Evolutionary conservation across 2,888 invertebrate species (phyloP).

Genomic region (Dicycla oo): DNA sequence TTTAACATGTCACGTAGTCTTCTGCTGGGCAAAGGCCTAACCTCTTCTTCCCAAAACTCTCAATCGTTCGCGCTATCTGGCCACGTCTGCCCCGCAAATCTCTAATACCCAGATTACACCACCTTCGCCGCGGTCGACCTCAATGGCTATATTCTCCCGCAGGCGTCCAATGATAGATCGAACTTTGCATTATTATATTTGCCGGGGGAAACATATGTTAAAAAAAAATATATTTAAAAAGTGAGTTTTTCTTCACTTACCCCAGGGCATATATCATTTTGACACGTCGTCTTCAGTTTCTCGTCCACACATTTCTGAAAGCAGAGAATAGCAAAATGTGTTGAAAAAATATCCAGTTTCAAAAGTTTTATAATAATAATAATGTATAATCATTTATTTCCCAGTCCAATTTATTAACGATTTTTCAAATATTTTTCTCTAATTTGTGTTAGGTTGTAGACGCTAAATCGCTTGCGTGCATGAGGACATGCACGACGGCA

Average conservation of each 20-base stretch:
- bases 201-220: background rate
- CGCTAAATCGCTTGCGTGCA: too few relatives aligned
- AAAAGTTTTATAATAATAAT: too few relatives aligned
- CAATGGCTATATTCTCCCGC: background rate
- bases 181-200: background rate
- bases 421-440: too few relatives aligned
- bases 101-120: background rate
- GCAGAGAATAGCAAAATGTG: background rate
- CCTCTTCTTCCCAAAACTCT: background rate
- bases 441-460: too few relatives aligned
- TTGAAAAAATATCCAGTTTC: background rate
- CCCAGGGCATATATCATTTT: conserved; percentile 61
- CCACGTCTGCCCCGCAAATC: background rate
- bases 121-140: background rate
- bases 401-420: too few relatives aligned
- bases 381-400: too few relatives aligned
- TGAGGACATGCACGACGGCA: too few relatives aligned
- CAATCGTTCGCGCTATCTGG: background rate
- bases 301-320: conserved; percentile 50
- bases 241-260: conserved; percentile 39
- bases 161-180: background rate
- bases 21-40: background rate
- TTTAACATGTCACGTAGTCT: background rate
- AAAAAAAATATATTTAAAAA: background rate
- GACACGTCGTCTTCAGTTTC: conserved; percentile 36